Evolutionary conservation across 2,113 vertebrate genomes (phyloP).

Genomic region (Halcyon malimbica): DNA sequence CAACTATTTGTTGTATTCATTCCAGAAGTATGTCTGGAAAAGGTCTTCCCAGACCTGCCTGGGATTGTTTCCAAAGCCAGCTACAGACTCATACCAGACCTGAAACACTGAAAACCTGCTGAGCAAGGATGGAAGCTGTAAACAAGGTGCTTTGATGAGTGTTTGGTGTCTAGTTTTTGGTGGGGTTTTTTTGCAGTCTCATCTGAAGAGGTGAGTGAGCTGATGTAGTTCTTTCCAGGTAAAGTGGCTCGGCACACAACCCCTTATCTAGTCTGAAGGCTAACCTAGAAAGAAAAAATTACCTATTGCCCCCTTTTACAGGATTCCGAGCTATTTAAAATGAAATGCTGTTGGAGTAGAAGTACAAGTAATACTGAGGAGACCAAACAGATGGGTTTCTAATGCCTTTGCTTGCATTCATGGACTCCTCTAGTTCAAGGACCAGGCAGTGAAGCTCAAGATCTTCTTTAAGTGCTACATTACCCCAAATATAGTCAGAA

Average conservation of each 20-base stretch:
- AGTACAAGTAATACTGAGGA: not conserved
- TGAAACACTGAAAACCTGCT: slow-evolving; percentile 41
- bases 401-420: not conserved
- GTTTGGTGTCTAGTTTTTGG: not conserved
- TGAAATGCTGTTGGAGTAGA: not conserved
- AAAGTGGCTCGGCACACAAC: not conserved
- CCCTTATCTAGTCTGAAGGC: not conserved
- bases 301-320: not conserved
- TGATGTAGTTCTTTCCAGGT: not conserved
- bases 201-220: not conserved
- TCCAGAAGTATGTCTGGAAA: slow-evolving; percentile 17
- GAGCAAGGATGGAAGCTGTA: not conserved
- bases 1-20: not conserved
- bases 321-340: not conserved
- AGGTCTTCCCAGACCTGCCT: not conserved
- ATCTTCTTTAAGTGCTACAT: not conserved
- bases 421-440: not conserved
- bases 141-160: slow-evolving; percentile 7
- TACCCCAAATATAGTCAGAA: not conserved
- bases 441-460: not conserved
- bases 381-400: not conserved
- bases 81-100: not conserved
- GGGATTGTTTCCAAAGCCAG: not conserved
- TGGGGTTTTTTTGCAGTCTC: not conserved
- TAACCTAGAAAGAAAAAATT: not conserved